These are phyloP conservation scores for Schrankia costaestrigalis DNA, from an alignment of 2,888 invertebrate species.

Conservation along the genomic window DNA sequence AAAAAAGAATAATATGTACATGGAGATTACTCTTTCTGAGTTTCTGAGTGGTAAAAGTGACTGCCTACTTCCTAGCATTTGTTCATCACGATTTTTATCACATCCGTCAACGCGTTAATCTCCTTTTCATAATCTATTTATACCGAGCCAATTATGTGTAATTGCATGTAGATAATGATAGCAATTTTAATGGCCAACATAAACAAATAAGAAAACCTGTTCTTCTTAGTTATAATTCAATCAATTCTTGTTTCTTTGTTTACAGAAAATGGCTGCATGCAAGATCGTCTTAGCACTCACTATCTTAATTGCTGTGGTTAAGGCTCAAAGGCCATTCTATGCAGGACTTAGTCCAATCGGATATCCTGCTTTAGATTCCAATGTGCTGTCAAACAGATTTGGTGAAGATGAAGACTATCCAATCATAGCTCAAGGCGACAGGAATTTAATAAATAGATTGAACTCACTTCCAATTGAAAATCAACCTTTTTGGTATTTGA, in stretches of 20 bases:
- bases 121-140: no score
- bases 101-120: no score
- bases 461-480: conserved; percentile 16
- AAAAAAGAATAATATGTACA: no score
- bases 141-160: no score
- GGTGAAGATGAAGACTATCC: conserved; percentile 73
- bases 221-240: no score
- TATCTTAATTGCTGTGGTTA: conserved; percentile 41
- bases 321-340: conserved; percentile 83
- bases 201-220: no score
- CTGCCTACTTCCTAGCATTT: no score
- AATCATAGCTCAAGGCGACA: conserved; percentile 67
- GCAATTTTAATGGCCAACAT: no score
- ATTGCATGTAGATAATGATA: no score
- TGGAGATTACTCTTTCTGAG: no score
- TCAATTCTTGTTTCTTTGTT: conserved; percentile 21
- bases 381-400: conserved; percentile 68
- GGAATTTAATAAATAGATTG: conserved; percentile 21
- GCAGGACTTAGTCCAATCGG: conserved; percentile 81
- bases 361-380: conserved; percentile 76
- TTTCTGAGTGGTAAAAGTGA: no score
- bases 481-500: conserved; percentile 25
- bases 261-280: conserved; percentile 44
- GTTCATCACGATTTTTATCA: no score
- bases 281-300: conserved; percentile 42